Conservation (phyloP, 2,797 vertebrate genomes). For the Bufotes viridis region DNA sequence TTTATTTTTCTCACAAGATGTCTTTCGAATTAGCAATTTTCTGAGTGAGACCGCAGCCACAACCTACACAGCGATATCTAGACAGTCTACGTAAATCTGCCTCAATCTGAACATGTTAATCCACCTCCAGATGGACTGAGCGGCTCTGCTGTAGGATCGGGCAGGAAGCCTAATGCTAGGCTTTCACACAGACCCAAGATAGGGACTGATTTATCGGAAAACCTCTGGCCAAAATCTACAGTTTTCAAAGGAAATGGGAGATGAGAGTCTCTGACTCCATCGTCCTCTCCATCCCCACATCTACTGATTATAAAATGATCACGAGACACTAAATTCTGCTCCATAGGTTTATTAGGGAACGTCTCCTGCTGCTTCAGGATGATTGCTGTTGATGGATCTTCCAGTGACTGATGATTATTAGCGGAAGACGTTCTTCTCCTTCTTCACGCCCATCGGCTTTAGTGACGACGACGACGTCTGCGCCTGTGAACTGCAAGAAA, state of each 20-base stretch:
- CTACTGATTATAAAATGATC: too few species aligned
- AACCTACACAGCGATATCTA: background rate
- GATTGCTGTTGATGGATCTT: too few species aligned
- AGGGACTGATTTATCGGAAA: slow-evolving; percentile 21
- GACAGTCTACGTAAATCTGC: slow-evolving; percentile 14
- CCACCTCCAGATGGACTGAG: background rate
- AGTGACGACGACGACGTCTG: too few species aligned
- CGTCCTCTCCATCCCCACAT: too few species aligned
- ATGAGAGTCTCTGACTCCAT: background rate
- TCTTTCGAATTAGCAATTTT: background rate
- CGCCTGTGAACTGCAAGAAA: too few species aligned
- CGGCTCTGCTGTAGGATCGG: slow-evolving; percentile 27
- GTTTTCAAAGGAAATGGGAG: slow-evolving; percentile 9
- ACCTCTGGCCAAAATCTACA: slow-evolving; percentile 2
- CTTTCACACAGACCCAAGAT: slow-evolving; percentile 24
- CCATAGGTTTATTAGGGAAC: too few species aligned
- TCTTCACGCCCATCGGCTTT: too few species aligned
- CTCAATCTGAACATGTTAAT: background rate
- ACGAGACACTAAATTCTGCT: too few species aligned
- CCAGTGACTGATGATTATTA: too few species aligned
- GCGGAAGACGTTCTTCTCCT: too few species aligned
- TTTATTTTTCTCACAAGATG: background rate
- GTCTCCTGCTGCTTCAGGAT: too few species aligned
- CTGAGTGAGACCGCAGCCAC: background rate
- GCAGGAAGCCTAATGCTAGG: slow-evolving; percentile 24